Conservation (phyloP, 2,113 vertebrate species). For the Percopsis transmontana region DNA sequence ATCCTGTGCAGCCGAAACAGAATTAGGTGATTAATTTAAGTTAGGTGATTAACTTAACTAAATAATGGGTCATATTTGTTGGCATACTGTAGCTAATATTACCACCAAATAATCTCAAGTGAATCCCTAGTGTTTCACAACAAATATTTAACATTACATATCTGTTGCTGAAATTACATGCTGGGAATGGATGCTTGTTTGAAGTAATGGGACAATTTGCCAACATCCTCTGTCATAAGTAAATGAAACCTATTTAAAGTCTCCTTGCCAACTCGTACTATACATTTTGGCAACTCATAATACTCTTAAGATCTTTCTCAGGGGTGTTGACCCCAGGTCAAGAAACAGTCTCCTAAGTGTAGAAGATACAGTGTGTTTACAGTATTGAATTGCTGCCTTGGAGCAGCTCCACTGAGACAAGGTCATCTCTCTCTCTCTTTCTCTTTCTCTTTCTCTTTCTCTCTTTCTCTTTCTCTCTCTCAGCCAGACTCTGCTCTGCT, state of each 20-base stretch:
- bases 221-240: no score
- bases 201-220: neutral
- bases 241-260: no score
- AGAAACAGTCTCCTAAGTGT: neutral
- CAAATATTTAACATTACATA: conserved; percentile 6
- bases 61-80: no score
- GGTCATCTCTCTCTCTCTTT: conserved; percentile 28
- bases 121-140: neutral
- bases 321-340: conserved; percentile 39
- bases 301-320: neutral
- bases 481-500: conserved; percentile 48
- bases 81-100: conserved; percentile 29
- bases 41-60: no score
- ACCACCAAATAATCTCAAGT: neutral
- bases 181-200: conserved; percentile 32
- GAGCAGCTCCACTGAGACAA: conserved; percentile 47
- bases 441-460: conserved; percentile 17
- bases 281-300: no score
- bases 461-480: conserved; percentile 22
- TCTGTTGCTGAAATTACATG: neutral
- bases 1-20: no score
- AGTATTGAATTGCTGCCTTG: conserved; percentile 59
- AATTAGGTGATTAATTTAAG: no score
- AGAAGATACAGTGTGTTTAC: conserved; percentile 54
- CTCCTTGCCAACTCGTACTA: no score